Base-by-base conservation (phyloP, 2,113 vertebrate genomes). In the Stictonetta naevosa region DNA sequence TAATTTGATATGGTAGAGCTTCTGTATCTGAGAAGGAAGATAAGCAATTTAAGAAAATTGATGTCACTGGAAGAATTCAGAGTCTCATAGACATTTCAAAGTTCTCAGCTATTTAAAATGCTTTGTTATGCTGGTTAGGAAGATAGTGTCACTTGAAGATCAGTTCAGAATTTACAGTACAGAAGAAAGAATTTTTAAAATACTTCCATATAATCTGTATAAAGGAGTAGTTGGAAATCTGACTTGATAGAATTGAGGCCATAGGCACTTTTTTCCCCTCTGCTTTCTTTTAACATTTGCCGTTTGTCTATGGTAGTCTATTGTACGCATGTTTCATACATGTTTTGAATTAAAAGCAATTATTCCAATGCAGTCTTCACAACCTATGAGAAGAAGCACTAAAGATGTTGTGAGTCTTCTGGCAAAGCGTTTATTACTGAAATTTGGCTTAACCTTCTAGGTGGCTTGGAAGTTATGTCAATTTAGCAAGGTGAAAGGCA, bases 341-440 rank as follows among this genome's bases (percentile, higher is more conserved):
- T 0, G 0, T 72, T 44, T 46, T 73, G 19, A 21, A 66, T 55
- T 90, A 66, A 66, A 50, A 36, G 31, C 14, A 8, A 22, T 48
- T 67, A 1, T 86, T 83, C 29, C 38, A 55, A 6, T 46, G 42
- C 42, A 33, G 10, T 67, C 58, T 74, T 90, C 14, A 23, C 60
- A 83, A 66, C 33, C 10, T 56, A 1, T 40, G 17, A 63, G 19
- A 91, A 85, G 83, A 20, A 85, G 33, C 56, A 40, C 5, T 26
- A 59, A 55, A 29, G 33, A 22, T 91, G 63, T 68, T 82, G 69
- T 33, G 13, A 55, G 5, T 52, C 44, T 82, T 76, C 42, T 56
- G 48, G 40, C n/a, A 71, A 55, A 60, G 28, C 28, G 71, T 5
- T 31, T 67, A 13, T 69, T 83, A 60, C 64, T 68, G 58, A 82